Percentiles rank a stretch among this genome's conserved stretches.
Conservation (phyloP, 2,888 invertebrate species). For the Eustalomyia histrio region DNA sequence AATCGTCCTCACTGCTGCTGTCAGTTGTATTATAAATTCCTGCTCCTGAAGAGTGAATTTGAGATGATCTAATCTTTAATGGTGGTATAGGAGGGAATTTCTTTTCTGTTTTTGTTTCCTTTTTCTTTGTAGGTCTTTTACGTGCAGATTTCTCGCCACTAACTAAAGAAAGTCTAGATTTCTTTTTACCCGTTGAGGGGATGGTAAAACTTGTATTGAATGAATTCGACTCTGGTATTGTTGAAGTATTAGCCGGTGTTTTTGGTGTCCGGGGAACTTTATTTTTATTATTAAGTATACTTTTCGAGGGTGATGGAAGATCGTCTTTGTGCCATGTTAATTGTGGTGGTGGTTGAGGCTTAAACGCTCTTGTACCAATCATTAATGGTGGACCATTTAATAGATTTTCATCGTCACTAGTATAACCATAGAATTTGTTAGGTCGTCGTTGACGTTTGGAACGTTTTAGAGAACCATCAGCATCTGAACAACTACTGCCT, state of each 20-base stretch:
- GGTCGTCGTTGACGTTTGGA: constrained; percentile 90
- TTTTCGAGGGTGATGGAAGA: constrained; percentile 81
- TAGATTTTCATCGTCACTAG: constrained; percentile 89
- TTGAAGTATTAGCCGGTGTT: constrained; percentile 52
- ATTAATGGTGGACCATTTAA: constrained; percentile 71
- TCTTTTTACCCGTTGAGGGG: constrained; percentile 61
- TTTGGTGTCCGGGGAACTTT: constrained; percentile 68
- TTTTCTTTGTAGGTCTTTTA: constrained; percentile 71
- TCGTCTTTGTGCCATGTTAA: constrained; percentile 88
- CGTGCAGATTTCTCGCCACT: constrained; percentile 59
- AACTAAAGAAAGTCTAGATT: constrained; percentile 33
- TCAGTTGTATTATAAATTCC: constrained; percentile 69
- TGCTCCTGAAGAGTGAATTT: constrained; percentile 60
- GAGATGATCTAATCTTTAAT: constrained; percentile 76
- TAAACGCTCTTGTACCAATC: constrained; percentile 77
- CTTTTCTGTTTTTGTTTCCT: constrained; percentile 67
- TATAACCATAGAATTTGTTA: constrained; percentile 92
- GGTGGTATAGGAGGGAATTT: constrained; percentile 81
- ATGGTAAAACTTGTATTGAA: constrained; percentile 17
- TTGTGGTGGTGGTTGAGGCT: constrained; percentile 83
- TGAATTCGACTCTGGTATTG: background rate
- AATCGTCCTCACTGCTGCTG: constrained; percentile 80
- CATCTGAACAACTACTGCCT: constrained; percentile 80
- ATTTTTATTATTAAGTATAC: constrained; percentile 70
- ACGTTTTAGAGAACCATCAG: constrained; percentile 83